Conservation (phyloP, 1,140 invertebrate species). For the Drosophila ananassae region DNA sequence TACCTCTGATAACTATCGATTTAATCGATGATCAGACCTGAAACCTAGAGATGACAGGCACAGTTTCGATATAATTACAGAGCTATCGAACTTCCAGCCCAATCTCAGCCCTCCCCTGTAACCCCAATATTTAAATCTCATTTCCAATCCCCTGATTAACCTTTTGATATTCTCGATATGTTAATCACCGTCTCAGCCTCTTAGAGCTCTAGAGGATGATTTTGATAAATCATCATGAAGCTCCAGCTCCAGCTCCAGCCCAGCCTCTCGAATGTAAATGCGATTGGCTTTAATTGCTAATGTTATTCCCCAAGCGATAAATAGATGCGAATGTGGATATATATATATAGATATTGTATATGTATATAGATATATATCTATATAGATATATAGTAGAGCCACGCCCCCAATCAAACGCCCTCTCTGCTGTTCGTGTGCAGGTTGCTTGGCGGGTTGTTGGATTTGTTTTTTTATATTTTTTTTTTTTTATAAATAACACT, state of each 20-base stretch:
- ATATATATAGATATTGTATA: constrained; percentile 2
- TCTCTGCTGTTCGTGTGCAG: constrained; percentile 47
- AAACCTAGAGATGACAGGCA: too few species aligned
- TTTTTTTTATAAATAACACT: constrained; percentile 72
- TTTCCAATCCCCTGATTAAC: neutral
- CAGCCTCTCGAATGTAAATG: constrained; percentile 24
- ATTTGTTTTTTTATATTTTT: constrained; percentile 1
- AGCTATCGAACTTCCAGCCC: too few species aligned
- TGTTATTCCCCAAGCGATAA: constrained; percentile 55
- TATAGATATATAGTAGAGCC: constrained; percentile 6
- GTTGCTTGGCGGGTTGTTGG: constrained; percentile 32
- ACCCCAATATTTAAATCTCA: neutral
- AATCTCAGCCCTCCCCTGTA: too few species aligned
- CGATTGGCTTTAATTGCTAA: constrained; percentile 61
- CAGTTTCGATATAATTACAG: neutral
- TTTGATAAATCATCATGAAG: neutral
- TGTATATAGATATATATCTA: constrained; percentile 26
- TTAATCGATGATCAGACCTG: neutral
- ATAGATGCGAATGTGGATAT: constrained; percentile 30
- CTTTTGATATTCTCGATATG: neutral
- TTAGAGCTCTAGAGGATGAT: neutral
- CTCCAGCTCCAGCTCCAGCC: constrained; percentile 6
- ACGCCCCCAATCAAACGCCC: constrained; percentile 1
- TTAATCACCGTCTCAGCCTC: neutral
- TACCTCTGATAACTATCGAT: neutral